Conservation (phyloP, 2,113 vertebrate genomes). For the Athene cunicularia region DNA sequence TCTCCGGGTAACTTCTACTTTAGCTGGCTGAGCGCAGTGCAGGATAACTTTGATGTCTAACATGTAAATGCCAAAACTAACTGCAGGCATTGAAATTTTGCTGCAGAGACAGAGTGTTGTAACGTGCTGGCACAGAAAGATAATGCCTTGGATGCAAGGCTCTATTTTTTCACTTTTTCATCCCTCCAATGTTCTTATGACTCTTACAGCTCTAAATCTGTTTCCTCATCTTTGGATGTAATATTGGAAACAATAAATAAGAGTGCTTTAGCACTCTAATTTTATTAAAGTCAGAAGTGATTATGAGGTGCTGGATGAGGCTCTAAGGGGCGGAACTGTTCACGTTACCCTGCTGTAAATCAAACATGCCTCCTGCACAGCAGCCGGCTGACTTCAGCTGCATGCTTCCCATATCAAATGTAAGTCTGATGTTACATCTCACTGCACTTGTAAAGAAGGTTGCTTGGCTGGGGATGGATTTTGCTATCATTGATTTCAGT, state of each 20-base stretch:
- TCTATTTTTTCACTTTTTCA: not conserved
- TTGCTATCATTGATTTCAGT: not conserved
- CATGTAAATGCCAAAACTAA: not conserved
- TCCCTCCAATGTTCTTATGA: not conserved
- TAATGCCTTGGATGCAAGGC: not conserved
- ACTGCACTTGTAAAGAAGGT: not conserved
- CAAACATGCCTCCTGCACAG: not conserved
- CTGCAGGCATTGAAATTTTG: not conserved
- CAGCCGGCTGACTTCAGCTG: not conserved
- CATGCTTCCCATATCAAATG: not conserved
- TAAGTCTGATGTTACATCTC: not conserved
- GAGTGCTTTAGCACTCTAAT: not conserved
- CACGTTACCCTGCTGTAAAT: not conserved
- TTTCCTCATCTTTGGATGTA: not conserved
- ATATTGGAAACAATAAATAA: slow-evolving; percentile 16
- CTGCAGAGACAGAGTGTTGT: not conserved
- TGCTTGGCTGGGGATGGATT: not conserved
- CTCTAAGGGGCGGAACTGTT: not conserved
- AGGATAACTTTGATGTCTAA: not conserved
- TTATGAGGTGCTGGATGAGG: not conserved
- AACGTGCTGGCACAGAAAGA: not conserved
- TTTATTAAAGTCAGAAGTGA: not conserved
- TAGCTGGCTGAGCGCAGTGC: not conserved
- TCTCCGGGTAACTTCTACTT: not conserved
- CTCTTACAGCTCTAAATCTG: slow-evolving; percentile 14